Evolutionary conservation across 2,113 vertebrate genomes (phyloP), one percentile per base, ranked within the genome.

Genomic region (Agapornis roseicollis): DNA sequence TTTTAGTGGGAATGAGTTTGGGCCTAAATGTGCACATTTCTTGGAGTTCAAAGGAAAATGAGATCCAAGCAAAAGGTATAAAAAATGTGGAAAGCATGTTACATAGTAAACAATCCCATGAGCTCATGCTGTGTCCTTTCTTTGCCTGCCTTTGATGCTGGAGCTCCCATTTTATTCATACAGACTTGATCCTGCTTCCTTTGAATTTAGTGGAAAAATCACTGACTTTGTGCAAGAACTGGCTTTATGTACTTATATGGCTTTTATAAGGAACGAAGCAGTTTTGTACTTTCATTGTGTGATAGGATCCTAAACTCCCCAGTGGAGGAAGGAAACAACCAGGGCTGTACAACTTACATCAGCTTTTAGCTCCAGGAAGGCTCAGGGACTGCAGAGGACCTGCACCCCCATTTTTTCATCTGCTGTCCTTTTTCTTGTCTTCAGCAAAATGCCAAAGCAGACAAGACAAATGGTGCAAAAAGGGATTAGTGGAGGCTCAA

Each of bases 131-230:
- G 87, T 52, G 91, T n/a, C 31, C 44, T 82, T 94, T 90, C 84
- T 81, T 91, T 94, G 35, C 11, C 52, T 76, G 89, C 42, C 84
- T 95, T 93, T 97, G 94, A 96, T 92, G 73, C 44, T 64, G 44
- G 52, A 79, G 41, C n/a, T 92, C 87, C 65, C 17, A 8, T 72
- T 94, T 90, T 84, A 76, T 76, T 88, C 3, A 1, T n/a, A 64
- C 31, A 56, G 66, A 41, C 47, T 81, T 89, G 66, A 53, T 87
- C 44, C 55, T 68, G 15, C 76, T 74, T 64, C 77, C 68, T 79
- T 44, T 79, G 65, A 68, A 72, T 89, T 71, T 64, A 76, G 49
- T 6, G 15, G 77, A 47, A 89, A 89, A 37, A 74, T 28, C 18
- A 5, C 39, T 37, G 28, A 27, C 73, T 78, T 76, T 33, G 58